These are phyloP conservation scores for Crocodylus rhombifer DNA, from an alignment of 2,797 vertebrate species.

Conservation along the genomic window DNA sequence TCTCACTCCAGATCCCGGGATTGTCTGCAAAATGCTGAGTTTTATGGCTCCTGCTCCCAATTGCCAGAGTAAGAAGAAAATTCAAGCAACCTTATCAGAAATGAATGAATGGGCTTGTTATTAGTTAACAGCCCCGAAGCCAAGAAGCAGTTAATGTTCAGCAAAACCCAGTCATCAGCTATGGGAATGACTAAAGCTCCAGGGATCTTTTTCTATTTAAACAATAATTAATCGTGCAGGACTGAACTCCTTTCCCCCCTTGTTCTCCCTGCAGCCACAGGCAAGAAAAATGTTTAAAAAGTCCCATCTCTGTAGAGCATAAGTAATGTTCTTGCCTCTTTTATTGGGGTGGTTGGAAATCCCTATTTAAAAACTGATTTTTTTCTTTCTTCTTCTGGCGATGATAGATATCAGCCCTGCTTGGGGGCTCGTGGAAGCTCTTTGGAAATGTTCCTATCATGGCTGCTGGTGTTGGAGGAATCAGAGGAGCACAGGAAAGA, in stretches of 20 bases:
- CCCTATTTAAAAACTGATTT: not conserved
- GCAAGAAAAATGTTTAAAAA: not conserved
- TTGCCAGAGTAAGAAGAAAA: not conserved
- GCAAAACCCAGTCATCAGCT: not conserved
- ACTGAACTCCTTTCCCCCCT: not conserved
- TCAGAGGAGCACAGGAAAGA: fast-evolving
- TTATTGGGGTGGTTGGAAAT: not conserved
- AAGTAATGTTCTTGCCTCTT: not conserved
- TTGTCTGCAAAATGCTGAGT: not conserved
- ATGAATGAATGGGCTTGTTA: conserved; percentile 7
- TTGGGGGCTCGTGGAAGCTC: not conserved
- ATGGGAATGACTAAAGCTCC: not conserved
- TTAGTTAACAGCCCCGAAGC: not conserved
- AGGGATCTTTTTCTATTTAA: not conserved
- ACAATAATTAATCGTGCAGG: not conserved
- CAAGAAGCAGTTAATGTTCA: not conserved
- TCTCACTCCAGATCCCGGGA: not conserved
- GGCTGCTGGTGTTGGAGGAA: not conserved
- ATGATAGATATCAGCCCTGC: not conserved
- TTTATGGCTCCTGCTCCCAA: not conserved
- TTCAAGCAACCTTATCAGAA: not conserved
- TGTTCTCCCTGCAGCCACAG: not conserved
- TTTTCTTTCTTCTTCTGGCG: not conserved
- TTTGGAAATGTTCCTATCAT: not conserved
- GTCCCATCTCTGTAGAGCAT: not conserved